Conservation (phyloP, 2,888 invertebrate species). For the Pseudolycoriella hygida region DNA sequence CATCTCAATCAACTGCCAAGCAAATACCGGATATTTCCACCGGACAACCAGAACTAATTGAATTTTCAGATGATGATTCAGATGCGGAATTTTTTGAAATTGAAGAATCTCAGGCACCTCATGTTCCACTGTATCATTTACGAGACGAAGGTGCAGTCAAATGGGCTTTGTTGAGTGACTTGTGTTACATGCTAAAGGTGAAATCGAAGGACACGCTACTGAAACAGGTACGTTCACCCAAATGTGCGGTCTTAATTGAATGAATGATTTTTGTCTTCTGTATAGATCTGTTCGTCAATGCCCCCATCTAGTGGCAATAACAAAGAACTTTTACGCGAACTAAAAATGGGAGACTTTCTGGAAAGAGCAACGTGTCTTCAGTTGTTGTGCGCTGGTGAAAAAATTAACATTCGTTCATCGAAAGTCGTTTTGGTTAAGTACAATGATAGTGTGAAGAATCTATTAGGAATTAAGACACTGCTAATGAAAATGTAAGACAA, state of each 20-base stretch:
- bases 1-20: slow-evolving; percentile 18
- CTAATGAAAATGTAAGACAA: slow-evolving; percentile 48
- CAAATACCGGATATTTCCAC: slow-evolving; percentile 6
- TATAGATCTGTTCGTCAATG: slow-evolving; percentile 25
- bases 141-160: slow-evolving; percentile 47
- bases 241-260: slow-evolving; percentile 18
- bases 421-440: slow-evolving; percentile 69
- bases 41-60: neutral
- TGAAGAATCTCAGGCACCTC: slow-evolving; percentile 59
- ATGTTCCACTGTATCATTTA: slow-evolving; percentile 66
- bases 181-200: slow-evolving; percentile 56
- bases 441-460: slow-evolving; percentile 64
- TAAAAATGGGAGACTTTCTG: slow-evolving; percentile 62
- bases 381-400: slow-evolving; percentile 57
- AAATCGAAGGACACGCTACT: slow-evolving; percentile 66
- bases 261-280: slow-evolving; percentile 4
- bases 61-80: slow-evolving; percentile 16
- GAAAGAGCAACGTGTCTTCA: slow-evolving; percentile 68
- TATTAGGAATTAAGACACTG: slow-evolving; percentile 64
- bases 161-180: slow-evolving; percentile 66
- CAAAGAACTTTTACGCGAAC: slow-evolving; percentile 38
- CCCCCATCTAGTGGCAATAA: slow-evolving; percentile 16
- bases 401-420: slow-evolving; percentile 60
- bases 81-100: slow-evolving; percentile 51
- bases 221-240: slow-evolving; percentile 35